Evolutionary conservation across 2,113 vertebrate genomes (phyloP).

Genomic region (Charadrius vociferus): DNA sequence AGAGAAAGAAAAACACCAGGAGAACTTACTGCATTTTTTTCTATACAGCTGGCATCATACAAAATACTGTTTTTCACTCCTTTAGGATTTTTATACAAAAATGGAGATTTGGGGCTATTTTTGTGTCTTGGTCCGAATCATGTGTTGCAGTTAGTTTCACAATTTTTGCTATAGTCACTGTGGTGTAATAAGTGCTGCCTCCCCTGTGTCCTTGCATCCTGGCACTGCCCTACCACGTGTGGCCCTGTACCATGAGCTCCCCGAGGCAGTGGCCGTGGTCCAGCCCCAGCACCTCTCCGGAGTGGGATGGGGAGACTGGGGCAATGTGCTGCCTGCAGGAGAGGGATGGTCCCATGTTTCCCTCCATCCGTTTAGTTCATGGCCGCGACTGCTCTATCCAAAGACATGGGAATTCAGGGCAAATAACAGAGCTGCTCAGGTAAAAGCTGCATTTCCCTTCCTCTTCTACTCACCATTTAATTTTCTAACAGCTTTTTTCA

Average conservation of each 20-base stretch:
- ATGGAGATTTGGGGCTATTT: background rate
- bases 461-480: background rate
- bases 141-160: background rate
- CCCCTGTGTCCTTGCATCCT: background rate
- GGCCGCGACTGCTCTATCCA: background rate
- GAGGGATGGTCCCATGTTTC: accelerated
- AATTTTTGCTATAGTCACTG: background rate
- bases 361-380: background rate
- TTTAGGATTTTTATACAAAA: background rate
- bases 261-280: accelerated
- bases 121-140: background rate
- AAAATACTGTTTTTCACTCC: background rate
- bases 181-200: accelerated
- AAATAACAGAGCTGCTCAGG: background rate
- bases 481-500: background rate
- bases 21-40: background rate
- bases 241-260: background rate
- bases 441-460: background rate
- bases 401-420: background rate
- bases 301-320: accelerated
- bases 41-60: background rate
- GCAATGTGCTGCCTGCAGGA: accelerated
- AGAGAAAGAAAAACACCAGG: constrained; percentile 9
- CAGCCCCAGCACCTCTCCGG: background rate
- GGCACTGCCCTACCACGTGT: background rate